Conservation (phyloP, 2,113 vertebrate species). For the Lontra canadensis region DNA sequence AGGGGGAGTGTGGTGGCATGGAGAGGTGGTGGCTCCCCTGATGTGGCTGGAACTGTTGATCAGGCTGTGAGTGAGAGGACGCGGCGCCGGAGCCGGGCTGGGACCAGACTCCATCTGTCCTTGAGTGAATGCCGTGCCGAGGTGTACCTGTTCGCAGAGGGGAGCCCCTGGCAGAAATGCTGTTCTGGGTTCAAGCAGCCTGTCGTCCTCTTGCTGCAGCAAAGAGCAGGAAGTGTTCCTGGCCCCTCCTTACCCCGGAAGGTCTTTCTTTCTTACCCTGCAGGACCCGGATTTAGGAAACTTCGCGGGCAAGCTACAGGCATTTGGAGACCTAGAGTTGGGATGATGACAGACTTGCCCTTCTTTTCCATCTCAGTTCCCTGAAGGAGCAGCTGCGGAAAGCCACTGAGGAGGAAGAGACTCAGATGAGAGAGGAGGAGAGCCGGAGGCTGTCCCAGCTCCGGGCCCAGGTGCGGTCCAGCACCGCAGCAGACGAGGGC, state of each 20-base stretch:
- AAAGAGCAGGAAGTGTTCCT: background rate
- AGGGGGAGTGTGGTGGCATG: background rate
- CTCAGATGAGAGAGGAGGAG: slow-evolving; percentile 81
- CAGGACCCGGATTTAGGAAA: background rate
- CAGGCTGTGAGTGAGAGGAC: background rate
- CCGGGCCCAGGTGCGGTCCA: slow-evolving; percentile 72
- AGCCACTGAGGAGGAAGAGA: slow-evolving; percentile 70
- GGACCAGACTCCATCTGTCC: background rate
- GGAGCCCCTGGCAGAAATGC: background rate
- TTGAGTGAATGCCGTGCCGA: background rate
- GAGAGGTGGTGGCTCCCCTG: background rate
- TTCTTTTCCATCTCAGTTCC: slow-evolving; percentile 75
- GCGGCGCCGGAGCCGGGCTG: background rate
- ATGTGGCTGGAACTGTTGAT: background rate
- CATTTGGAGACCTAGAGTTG: background rate
- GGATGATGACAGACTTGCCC: background rate
- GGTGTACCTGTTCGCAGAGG: background rate
- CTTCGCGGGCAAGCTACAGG: background rate
- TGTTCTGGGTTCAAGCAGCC: background rate
- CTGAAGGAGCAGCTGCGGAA: slow-evolving; percentile 82
- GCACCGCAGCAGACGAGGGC: slow-evolving; percentile 78
- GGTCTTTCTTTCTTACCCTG: no score
- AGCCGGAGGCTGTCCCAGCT: slow-evolving; percentile 79
- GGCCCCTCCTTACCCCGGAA: background rate
- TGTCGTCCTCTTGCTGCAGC: background rate